Conservation (phyloP, 2,113 vertebrate genomes). For the Chamaetylas fuelleborni region DNA sequence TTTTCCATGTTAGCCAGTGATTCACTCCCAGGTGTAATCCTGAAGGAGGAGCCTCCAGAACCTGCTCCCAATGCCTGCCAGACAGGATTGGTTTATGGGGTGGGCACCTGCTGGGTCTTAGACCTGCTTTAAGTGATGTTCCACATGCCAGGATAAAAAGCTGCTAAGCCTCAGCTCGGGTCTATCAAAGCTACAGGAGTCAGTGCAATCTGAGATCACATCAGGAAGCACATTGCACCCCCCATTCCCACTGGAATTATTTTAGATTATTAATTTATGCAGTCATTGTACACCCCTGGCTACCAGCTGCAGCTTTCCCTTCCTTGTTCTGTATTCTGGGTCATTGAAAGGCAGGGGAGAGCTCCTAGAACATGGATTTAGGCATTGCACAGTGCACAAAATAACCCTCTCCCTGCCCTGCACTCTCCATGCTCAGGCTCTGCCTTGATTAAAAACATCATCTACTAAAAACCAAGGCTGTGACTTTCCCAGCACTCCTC, state of each 20-base stretch:
- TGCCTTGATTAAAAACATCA: background rate
- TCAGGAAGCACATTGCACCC: background rate
- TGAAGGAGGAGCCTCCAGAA: background rate
- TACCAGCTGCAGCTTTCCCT: background rate
- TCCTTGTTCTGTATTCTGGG: background rate
- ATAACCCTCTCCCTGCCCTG: background rate
- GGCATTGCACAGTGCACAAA: background rate
- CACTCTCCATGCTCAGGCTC: background rate
- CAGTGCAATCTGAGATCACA: accelerated
- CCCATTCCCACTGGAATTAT: background rate
- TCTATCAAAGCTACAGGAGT: background rate
- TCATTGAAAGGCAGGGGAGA: background rate
- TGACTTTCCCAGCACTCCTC: background rate
- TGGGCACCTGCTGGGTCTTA: background rate
- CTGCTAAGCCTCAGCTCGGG: background rate
- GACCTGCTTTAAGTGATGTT: background rate
- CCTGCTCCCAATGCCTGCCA: background rate
- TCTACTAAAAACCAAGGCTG: background rate
- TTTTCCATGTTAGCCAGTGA: background rate
- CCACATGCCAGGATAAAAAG: background rate
- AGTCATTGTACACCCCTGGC: accelerated
- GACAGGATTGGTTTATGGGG: background rate
- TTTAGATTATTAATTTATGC: background rate
- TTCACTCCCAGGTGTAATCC: background rate
- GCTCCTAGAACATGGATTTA: accelerated